A percentile compares a stretch with the other conserved stretches of the same genome.
Conservation (phyloP, 2,113 vertebrate species). For the Scytalopus superciliaris region DNA sequence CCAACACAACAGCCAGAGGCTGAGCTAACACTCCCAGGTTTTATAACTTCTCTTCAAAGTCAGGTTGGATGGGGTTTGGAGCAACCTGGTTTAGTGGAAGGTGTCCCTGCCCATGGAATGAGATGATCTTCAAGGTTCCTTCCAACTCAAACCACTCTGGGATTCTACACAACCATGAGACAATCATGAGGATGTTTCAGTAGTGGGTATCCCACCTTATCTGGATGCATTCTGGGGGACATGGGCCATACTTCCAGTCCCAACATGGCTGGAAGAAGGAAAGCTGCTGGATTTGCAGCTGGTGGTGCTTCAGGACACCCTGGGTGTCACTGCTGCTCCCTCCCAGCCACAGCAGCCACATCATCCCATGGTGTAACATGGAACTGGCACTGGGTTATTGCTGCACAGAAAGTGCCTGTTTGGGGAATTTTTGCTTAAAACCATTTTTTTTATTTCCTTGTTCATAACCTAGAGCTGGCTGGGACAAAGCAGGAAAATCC, state of each 20-base stretch:
- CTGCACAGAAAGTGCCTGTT: background rate
- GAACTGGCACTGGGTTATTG: background rate
- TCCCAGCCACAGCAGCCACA: background rate
- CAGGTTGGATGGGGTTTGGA: background rate
- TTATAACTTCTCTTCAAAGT: background rate
- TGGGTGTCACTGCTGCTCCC: background rate
- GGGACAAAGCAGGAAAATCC: background rate
- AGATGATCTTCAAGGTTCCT: background rate
- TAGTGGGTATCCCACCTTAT: accelerated
- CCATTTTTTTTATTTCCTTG: background rate
- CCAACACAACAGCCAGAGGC: background rate
- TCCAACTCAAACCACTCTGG: background rate
- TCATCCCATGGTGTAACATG: accelerated
- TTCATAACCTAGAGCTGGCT: background rate
- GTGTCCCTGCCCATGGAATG: background rate
- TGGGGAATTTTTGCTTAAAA: background rate
- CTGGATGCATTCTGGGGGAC: background rate
- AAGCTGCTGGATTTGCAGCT: background rate
- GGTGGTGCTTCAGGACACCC: background rate
- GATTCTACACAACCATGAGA: background rate
- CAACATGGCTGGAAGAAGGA: background rate
- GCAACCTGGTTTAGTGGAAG: background rate
- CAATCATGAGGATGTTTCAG: background rate
- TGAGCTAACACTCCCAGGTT: background rate
- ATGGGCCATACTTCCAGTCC: accelerated